These are phyloP conservation scores for Drosophila ustulata DNA, from an alignment of 2,888 invertebrate species.

Conservation along the genomic window DNA sequence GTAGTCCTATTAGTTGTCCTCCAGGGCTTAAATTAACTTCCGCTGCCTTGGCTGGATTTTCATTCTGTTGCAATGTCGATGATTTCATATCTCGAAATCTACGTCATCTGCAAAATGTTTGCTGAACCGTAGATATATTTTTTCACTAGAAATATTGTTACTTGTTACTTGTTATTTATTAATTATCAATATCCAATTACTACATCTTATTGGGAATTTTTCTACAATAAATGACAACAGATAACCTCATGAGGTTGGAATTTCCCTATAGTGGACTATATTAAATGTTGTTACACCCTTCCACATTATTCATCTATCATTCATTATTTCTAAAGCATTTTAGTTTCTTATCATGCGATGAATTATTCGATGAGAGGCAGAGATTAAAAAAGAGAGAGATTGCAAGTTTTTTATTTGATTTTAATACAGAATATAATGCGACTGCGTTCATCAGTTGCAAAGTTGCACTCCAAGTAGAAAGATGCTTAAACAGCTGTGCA, in stretches of 20 bases:
- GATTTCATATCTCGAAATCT: neutral
- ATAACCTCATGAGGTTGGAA: neutral
- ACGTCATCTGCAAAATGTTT: neutral
- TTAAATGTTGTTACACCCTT: neutral
- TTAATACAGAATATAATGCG: neutral
- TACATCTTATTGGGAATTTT: too few species aligned
- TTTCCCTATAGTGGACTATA: neutral
- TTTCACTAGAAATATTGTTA: too few species aligned
- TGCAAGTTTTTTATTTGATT: neutral
- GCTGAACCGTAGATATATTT: neutral
- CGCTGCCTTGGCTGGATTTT: neutral
- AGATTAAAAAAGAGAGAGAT: neutral
- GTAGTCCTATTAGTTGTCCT: neutral
- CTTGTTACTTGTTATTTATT: too few species aligned
- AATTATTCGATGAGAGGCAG: neutral
- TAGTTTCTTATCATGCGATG: too few species aligned
- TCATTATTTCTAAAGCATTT: too few species aligned
- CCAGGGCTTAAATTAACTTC: neutral
- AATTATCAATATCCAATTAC: too few species aligned
- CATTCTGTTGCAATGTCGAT: neutral
- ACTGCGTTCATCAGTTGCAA: neutral
- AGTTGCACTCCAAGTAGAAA: neutral
- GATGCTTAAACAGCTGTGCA: neutral
- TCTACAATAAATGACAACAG: neutral
- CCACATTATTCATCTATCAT: too few species aligned